These are phyloP conservation scores for Drosophila nigrodunni DNA, from an alignment of 1,140 invertebrate species.

Conservation along the genomic window DNA sequence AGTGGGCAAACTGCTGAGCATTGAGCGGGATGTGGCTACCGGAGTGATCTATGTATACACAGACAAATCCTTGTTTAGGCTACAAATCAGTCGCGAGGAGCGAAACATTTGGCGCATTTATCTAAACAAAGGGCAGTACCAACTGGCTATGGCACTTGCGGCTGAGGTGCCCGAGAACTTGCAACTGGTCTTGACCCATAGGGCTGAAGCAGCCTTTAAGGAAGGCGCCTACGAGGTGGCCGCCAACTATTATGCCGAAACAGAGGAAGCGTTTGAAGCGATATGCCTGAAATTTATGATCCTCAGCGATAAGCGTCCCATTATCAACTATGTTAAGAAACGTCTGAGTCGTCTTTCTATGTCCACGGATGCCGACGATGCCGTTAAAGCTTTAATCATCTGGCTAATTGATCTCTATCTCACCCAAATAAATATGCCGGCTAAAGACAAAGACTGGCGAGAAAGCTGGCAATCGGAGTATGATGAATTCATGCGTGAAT, in stretches of 20 bases:
- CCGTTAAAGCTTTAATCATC: conserved; percentile 94
- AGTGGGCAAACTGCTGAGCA: conserved; percentile 92
- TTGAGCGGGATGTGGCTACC: conserved; percentile 92
- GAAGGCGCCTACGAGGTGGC: conserved; percentile 93
- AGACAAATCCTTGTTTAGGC: conserved; percentile 93
- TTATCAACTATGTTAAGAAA: conserved; percentile 93
- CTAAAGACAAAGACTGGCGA: conserved; percentile 87
- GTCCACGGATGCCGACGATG: conserved; percentile 84
- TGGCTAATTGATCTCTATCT: conserved; percentile 97
- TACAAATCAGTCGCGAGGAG: conserved; percentile 93
- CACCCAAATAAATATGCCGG: conserved; percentile 88
- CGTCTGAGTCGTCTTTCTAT: conserved; percentile 86
- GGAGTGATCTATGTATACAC: conserved; percentile 95
- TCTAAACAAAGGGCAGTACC: conserved; percentile 94
- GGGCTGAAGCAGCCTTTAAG: conserved; percentile 95
- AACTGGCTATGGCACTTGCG: conserved; percentile 93
- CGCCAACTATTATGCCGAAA: conserved; percentile 94
- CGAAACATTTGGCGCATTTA: conserved; percentile 96
- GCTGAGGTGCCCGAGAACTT: conserved; percentile 91
- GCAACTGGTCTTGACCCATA: conserved; percentile 93
- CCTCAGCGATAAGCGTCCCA: conserved; percentile 91
- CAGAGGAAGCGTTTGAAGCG: conserved; percentile 96
- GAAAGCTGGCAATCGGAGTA: conserved; percentile 87
- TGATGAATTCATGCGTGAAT: conserved; percentile 88
- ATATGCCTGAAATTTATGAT: conserved; percentile 96